Conservation (phyloP, 1,140 invertebrate species). For the Euura lappo region DNA sequence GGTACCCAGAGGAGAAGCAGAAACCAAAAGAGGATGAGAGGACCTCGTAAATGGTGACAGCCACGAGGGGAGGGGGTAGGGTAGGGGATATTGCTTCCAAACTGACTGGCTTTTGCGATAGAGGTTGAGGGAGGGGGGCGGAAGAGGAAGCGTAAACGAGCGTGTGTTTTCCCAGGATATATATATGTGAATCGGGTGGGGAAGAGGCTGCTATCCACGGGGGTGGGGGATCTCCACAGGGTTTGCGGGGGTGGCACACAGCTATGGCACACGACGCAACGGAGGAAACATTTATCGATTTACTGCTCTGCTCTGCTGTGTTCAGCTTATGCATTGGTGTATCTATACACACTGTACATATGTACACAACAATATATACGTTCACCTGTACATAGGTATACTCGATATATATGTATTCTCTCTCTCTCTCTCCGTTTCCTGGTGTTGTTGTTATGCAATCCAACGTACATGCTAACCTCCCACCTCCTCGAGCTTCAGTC, state of each 20-base stretch:
- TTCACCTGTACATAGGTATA: neutral
- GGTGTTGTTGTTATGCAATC: constrained; percentile 13
- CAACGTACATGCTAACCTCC: neutral
- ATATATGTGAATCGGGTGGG: neutral
- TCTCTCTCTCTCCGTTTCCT: neutral
- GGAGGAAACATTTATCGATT: constrained; percentile 14
- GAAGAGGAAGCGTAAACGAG: neutral
- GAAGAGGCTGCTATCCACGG: neutral
- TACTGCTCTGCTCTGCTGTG: neutral
- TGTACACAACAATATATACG: neutral
- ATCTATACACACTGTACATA: too few species aligned
- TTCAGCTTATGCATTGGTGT: neutral
- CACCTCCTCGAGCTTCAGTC: neutral
- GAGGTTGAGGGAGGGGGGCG: neutral
- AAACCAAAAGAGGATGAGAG: neutral
- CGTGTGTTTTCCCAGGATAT: neutral
- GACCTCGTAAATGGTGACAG: neutral
- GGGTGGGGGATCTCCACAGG: neutral
- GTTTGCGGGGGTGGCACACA: neutral
- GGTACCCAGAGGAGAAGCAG: neutral
- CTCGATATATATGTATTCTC: too few species aligned
- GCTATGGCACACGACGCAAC: neutral
- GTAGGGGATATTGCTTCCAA: neutral
- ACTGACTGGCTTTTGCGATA: neutral
- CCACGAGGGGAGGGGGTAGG: neutral